Conservation (phyloP, 2,797 vertebrate species). For the Lepidocolaptes lacrymiger region DNA sequence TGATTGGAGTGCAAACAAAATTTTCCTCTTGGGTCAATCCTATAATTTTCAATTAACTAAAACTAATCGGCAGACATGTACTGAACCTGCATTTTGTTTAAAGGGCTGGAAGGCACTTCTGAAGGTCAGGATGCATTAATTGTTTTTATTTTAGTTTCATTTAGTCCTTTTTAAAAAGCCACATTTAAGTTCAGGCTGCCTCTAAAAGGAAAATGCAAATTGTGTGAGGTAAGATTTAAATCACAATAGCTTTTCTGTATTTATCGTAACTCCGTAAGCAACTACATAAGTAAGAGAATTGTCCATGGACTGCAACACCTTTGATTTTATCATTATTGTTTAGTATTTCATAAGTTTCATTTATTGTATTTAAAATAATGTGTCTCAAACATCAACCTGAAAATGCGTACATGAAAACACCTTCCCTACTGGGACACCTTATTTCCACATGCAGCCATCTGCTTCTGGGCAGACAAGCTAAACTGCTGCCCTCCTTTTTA, state of each 20-base stretch:
- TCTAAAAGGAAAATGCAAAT: slow-evolving; percentile 47
- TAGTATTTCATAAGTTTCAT: neutral
- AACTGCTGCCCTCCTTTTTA: neutral
- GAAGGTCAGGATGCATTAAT: slow-evolving; percentile 74
- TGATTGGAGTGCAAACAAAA: slow-evolving; percentile 86
- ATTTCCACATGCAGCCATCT: slow-evolving; percentile 9
- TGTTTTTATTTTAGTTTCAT: slow-evolving; percentile 69
- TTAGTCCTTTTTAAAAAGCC: slow-evolving; percentile 41
- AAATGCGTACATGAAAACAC: neutral
- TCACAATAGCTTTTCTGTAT: slow-evolving; percentile 22
- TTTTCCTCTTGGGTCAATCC: slow-evolving; percentile 86
- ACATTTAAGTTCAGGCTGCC: slow-evolving; percentile 34
- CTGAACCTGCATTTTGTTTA: slow-evolving; percentile 82
- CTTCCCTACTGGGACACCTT: neutral
- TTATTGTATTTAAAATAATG: neutral
- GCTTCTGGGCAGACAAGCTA: slow-evolving; percentile 15
- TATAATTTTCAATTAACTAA: slow-evolving; percentile 89
- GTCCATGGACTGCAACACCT: neutral
- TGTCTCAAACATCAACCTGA: neutral
- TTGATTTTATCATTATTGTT: slow-evolving; percentile 3
- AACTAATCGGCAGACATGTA: slow-evolving; percentile 81
- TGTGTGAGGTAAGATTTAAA: slow-evolving; percentile 34
- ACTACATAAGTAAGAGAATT: neutral
- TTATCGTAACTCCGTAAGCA: neutral
- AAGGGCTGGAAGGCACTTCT: slow-evolving; percentile 81